Evolutionary conservation across 2,888 invertebrate species (phyloP).

Genomic region (Dioctria linearis): DNA sequence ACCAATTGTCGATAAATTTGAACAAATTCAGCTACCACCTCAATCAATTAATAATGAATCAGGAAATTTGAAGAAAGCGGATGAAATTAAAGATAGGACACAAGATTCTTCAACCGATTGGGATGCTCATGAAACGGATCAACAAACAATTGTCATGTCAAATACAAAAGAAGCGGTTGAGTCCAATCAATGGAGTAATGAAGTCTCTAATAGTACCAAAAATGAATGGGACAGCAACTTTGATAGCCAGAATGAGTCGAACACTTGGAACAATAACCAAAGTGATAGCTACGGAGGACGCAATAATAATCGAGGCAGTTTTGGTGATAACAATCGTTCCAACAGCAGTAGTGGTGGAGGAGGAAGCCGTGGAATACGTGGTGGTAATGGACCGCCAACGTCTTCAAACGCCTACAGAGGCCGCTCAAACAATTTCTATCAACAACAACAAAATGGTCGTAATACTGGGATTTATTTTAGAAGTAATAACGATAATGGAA

Average conservation of each 20-base stretch:
- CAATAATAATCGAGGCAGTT: conserved; percentile 32
- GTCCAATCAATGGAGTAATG: conserved; percentile 68
- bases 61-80: conserved; percentile 39
- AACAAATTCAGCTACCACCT: conserved; percentile 47
- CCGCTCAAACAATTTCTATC: conserved; percentile 58
- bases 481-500: conserved; percentile 54
- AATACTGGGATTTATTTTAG: conserved; percentile 56
- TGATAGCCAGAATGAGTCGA: conserved; percentile 57
- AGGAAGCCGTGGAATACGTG: conserved; percentile 60
- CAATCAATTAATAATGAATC: conserved; percentile 13
- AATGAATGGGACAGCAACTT: conserved; percentile 58
- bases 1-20: conserved; percentile 41
- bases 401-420: conserved; percentile 56
- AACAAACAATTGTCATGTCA: conserved; percentile 24
- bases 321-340: conserved; percentile 55
- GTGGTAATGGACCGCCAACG: conserved; percentile 58
- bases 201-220: conserved; percentile 62
- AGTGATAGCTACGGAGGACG: conserved; percentile 53
- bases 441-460: conserved; percentile 56
- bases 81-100: conserved; percentile 50
- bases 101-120: conserved; percentile 53
- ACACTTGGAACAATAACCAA: conserved; percentile 62
- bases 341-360: conserved; percentile 60
- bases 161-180: conserved; percentile 55
- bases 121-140: conserved; percentile 53